Evolutionary conservation across 1,140 invertebrate genomes (phyloP).

Genomic region (Cryptotermes secundus): DNA sequence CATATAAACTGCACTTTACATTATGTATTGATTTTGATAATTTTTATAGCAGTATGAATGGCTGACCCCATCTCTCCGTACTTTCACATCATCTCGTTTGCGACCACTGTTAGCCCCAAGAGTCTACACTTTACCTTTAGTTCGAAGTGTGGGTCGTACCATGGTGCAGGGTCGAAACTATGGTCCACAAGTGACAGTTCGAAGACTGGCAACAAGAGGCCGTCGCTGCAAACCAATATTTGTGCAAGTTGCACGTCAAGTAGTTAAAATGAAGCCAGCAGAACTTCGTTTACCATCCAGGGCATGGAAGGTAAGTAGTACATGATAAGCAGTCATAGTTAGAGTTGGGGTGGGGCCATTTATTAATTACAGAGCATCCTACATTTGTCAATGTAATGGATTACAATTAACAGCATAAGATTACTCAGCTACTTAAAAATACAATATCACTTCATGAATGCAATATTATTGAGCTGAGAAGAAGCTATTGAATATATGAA

Average conservation of each 20-base stretch:
- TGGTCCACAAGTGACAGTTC: slow-evolving; percentile 66
- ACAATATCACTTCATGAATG: too few relatives aligned
- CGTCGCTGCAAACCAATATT: slow-evolving; percentile 59
- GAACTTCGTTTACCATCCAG: slow-evolving; percentile 62
- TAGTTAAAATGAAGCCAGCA: slow-evolving; percentile 58
- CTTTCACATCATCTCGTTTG: slow-evolving; percentile 52
- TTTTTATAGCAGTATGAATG: slow-evolving; percentile 31
- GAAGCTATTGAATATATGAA: too few relatives aligned
- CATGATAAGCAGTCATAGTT: too few relatives aligned
- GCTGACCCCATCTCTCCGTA: slow-evolving; percentile 30
- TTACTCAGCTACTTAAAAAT: too few relatives aligned
- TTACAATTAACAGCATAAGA: too few relatives aligned
- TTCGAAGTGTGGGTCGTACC: slow-evolving; percentile 62
- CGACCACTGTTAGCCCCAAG: slow-evolving; percentile 58
- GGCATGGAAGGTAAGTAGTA: slow-evolving; percentile 61
- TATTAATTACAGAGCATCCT: too few relatives aligned
- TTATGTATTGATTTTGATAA: too few relatives aligned
- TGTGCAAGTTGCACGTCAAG: slow-evolving; percentile 63
- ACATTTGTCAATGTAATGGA: too few relatives aligned
- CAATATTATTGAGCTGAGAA: too few relatives aligned
- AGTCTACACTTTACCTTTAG: slow-evolving; percentile 65
- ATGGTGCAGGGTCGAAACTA: slow-evolving; percentile 70
- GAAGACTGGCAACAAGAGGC: slow-evolving; percentile 58
- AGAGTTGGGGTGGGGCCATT: too few relatives aligned
- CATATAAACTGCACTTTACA: too few relatives aligned